Conservation (phyloP, 2,888 invertebrate species). For the Hyposoter didymator region DNA sequence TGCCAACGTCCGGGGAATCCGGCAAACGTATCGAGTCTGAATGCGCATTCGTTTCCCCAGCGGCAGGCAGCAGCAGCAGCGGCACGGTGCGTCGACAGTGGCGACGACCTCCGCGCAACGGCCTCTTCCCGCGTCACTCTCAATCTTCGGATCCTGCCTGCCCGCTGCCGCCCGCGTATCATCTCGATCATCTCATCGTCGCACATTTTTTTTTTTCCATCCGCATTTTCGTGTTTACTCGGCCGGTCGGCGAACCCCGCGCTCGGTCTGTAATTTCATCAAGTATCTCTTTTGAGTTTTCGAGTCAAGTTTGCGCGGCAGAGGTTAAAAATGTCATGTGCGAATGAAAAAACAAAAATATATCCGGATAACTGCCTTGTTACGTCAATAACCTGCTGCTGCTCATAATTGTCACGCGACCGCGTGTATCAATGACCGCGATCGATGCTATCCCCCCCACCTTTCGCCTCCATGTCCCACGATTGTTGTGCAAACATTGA, state of each 20-base stretch:
- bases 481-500: no score
- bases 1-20: slow-evolving; percentile 49
- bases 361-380: no score
- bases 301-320: no score
- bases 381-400: no score
- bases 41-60: slow-evolving; percentile 77
- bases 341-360: no score
- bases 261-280: no score
- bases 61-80: slow-evolving; percentile 68
- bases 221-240: not conserved
- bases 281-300: no score
- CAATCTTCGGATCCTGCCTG: not conserved
- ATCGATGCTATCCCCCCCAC: no score
- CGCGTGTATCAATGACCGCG: no score
- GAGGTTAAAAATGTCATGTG: no score
- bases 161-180: not conserved
- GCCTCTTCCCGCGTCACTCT: slow-evolving; percentile 59
- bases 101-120: slow-evolving; percentile 67
- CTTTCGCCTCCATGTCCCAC: no score
- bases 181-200: not conserved
- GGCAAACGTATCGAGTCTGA: slow-evolving; percentile 70
- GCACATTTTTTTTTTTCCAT: not conserved
- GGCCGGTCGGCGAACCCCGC: not conserved
- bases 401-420: no score
- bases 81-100: slow-evolving; percentile 70